Conservation (phyloP, 2,113 vertebrate genomes). For the Spermophilus dauricus region DNA sequence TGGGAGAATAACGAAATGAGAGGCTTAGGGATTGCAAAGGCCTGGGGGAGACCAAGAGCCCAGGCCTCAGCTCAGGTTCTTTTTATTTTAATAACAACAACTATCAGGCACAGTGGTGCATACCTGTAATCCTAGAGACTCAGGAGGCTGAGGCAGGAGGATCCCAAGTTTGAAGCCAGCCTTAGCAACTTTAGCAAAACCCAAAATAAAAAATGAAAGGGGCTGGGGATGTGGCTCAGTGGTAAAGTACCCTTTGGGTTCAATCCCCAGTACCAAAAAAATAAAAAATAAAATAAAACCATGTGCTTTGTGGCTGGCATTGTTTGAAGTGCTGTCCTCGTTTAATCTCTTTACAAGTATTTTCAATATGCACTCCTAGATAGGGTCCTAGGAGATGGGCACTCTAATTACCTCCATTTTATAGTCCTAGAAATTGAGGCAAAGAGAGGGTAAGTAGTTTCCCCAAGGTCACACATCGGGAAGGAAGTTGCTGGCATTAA, state of each 20-base stretch:
- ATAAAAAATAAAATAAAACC: not conserved
- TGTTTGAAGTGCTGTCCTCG: not conserved
- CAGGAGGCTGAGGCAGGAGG: too few species aligned
- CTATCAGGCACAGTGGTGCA: too few species aligned
- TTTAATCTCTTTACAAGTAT: not conserved
- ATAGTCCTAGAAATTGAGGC: not conserved
- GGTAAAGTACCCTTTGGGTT: too few species aligned
- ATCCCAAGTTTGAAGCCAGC: too few species aligned
- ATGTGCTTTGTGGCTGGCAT: not conserved
- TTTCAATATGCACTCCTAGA: not conserved
- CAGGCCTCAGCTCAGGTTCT: not conserved
- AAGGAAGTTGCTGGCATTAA: not conserved
- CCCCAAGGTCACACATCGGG: not conserved
- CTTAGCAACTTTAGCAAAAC: too few species aligned
- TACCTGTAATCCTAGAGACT: too few species aligned
- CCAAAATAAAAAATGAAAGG: too few species aligned
- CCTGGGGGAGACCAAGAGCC: not conserved
- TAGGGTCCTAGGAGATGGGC: not conserved
- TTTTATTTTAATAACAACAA: not conserved
- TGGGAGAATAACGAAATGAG: not conserved
- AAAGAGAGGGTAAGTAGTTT: not conserved
- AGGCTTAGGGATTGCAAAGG: not conserved
- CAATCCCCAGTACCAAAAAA: too few species aligned
- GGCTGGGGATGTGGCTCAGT: too few species aligned
- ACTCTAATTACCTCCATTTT: not conserved